phyloP scores from a whole-genome alignment of 2,797 vertebrate genomes.

The Mallotus villosus region DNA sequence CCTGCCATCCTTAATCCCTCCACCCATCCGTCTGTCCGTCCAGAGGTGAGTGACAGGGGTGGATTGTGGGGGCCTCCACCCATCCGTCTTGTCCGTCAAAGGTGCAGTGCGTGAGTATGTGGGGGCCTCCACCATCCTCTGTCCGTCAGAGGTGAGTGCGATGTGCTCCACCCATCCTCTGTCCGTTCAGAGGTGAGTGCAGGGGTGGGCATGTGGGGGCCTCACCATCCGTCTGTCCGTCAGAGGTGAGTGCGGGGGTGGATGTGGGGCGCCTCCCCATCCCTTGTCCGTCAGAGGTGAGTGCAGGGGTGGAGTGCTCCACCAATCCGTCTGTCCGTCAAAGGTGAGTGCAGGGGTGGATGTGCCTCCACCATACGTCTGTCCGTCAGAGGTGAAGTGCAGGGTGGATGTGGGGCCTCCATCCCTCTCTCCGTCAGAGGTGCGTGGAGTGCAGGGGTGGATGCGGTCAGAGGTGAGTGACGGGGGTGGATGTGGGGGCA shows the following conservation, averaged over 20 bases:
- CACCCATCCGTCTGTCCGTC: conserved; percentile 35
- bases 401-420: neutral
- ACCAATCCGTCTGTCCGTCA: conserved; percentile 7
- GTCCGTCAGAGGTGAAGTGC: no score
- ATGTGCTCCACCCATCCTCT: conserved; percentile 25
- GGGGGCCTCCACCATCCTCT: conserved; percentile 20
- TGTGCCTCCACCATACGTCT: no score
- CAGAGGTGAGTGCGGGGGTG: neutral
- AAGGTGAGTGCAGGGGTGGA: neutral
- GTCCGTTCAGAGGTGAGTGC: neutral
- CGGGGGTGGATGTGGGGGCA: no score
- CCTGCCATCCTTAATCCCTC: conserved; percentile 33
- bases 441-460: neutral
- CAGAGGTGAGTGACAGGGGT: no score
- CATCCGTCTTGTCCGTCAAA: conserved; percentile 7
- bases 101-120: no score
- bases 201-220: no score
- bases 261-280: no score
- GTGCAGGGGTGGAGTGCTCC: no score
- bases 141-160: no score
- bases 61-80: no score
- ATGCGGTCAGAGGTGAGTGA: conserved; percentile 8
- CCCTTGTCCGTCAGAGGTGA: no score
- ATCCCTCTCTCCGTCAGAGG: conserved; percentile 30
- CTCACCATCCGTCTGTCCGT: no score